Evolutionary conservation across 2,888 invertebrate species (phyloP).

Genomic region (Oxystoma pomonae): DNA sequence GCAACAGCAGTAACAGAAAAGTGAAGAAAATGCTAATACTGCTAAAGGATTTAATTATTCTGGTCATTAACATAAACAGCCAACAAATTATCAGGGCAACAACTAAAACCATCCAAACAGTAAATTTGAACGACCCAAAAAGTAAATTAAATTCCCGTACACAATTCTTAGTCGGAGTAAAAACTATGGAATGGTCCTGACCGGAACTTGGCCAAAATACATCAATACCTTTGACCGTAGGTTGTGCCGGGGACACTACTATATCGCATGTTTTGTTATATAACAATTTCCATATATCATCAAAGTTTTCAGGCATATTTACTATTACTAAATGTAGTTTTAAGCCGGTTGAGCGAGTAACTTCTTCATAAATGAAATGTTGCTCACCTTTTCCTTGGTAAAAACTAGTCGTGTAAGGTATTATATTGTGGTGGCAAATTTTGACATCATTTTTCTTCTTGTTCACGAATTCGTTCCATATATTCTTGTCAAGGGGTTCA

Average conservation of each 20-base stretch:
- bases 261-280: not conserved
- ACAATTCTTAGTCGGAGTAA: not conserved
- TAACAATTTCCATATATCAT: too few species aligned
- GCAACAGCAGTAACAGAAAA: not conserved
- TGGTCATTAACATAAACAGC: not conserved
- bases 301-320: too few species aligned
- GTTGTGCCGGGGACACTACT: not conserved
- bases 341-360: too few species aligned
- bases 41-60: not conserved
- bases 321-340: too few species aligned
- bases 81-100: not conserved
- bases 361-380: too few species aligned
- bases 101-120: not conserved
- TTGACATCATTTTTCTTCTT: too few species aligned
- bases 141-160: not conserved
- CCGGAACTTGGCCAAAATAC: not conserved
- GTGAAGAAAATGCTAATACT: not conserved
- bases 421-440: too few species aligned
- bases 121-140: not conserved
- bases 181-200: not conserved
- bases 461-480: too few species aligned
- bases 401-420: too few species aligned
- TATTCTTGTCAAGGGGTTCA: too few species aligned
- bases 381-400: too few species aligned
- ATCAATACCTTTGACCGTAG: not conserved